Conservation (phyloP, 2,113 vertebrate genomes). For the Parus major region DNA sequence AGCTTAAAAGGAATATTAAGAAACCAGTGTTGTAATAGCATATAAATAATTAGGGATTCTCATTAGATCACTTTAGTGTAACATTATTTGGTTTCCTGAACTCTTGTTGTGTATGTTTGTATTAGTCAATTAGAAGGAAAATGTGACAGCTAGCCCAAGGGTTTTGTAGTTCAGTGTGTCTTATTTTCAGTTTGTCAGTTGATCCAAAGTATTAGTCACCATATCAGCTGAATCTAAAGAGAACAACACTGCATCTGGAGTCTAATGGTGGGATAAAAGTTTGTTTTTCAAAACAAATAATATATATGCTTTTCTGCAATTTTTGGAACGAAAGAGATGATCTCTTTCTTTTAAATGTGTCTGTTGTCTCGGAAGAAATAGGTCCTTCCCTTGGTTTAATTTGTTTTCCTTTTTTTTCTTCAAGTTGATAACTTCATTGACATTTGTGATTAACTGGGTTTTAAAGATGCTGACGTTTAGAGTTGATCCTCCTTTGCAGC, state of each 20-base stretch:
- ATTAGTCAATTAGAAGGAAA: not conserved
- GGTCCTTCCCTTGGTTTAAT: not conserved
- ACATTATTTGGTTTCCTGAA: not conserved
- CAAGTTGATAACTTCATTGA: not conserved
- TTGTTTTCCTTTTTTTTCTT: not conserved
- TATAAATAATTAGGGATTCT: not conserved
- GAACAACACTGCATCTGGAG: not conserved
- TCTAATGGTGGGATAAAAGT: not conserved
- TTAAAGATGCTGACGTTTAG: constrained; percentile 1
- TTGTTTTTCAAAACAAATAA: not conserved
- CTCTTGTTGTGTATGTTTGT: not conserved
- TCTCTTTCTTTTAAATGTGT: not conserved
- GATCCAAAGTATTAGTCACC: not conserved
- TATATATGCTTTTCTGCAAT: not conserved
- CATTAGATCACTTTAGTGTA: not conserved
- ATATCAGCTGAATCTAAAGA: not conserved
- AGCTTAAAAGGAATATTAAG: not conserved
- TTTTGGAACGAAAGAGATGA: not conserved
- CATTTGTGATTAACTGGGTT: not conserved
- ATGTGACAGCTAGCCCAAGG: not conserved
- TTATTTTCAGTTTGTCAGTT: not conserved
- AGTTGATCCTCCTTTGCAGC: not conserved
- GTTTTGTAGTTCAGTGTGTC: not conserved
- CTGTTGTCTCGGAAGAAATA: not conserved
- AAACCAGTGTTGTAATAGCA: not conserved